A percentile compares a stretch with the other conserved stretches of the same genome.
phyloP scores from a whole-genome alignment of 2,113 vertebrate genomes.

The Isurus oxyrinchus region DNA sequence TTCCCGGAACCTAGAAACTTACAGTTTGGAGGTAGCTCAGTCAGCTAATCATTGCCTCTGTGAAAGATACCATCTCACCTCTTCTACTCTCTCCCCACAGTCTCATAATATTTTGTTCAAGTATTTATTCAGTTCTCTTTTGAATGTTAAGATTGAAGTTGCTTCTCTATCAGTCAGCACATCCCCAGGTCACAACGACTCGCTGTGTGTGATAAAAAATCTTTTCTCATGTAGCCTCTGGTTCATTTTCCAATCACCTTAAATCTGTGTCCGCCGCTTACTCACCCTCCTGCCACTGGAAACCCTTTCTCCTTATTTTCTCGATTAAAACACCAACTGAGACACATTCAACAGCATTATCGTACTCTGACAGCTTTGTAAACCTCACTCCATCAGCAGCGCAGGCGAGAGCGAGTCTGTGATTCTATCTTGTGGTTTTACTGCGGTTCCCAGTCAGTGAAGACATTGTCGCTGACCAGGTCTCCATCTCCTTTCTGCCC shows the following conservation, averaged over 20 bases:
- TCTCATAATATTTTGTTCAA: background rate
- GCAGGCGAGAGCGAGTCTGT: no score
- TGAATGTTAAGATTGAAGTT: no score
- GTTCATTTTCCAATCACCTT: no score
- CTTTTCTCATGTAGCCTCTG: background rate
- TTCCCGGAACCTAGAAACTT: background rate
- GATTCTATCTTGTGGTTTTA: no score
- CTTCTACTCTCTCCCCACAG: background rate
- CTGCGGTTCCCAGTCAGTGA: background rate
- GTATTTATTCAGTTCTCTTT: background rate
- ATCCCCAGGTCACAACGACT: background rate
- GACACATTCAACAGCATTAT: background rate
- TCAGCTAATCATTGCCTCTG: background rate
- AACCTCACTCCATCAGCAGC: no score
- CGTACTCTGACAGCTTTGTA: background rate
- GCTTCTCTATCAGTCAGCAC: no score
- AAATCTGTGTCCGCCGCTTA: background rate
- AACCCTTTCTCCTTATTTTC: background rate
- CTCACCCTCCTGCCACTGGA: background rate
- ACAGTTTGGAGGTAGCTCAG: background rate
- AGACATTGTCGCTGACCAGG: background rate
- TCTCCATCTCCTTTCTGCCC: no score
- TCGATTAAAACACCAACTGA: background rate
- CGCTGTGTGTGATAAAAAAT: background rate
- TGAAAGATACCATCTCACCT: background rate